A percentile compares a stretch with the other conserved stretches of the same genome.
phyloP scores from a whole-genome alignment of 2,797 vertebrate species.

The Enteromius treurensis region DNA sequence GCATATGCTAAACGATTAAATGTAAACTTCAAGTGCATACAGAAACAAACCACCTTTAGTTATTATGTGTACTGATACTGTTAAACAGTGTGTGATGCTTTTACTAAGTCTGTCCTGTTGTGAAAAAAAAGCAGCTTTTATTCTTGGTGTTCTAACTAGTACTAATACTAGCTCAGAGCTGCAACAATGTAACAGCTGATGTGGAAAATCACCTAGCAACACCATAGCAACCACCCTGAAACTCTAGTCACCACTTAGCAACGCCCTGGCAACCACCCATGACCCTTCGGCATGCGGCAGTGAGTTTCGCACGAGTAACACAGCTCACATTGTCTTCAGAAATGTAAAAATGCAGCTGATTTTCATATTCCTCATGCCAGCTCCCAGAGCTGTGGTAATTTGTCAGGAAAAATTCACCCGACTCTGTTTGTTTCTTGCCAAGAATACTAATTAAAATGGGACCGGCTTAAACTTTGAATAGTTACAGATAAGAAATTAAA shows the following conservation, averaged over 20 bases:
- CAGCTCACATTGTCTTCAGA: conserved; percentile 7
- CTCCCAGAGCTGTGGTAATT: conserved; percentile 58
- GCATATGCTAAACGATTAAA: neutral
- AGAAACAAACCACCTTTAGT: neutral
- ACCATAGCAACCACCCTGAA: neutral
- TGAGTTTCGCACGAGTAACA: neutral
- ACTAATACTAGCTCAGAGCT: neutral
- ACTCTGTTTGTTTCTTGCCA: conserved; percentile 59
- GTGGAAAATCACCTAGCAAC: neutral
- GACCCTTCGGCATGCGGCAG: neutral
- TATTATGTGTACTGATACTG: neutral
- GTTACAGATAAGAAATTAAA: conserved; percentile 66
- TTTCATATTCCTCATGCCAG: conserved; percentile 54
- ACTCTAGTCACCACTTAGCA: neutral
- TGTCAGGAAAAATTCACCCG: conserved; percentile 56
- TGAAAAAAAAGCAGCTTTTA: conserved; percentile 40
- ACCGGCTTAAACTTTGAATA: conserved; percentile 64
- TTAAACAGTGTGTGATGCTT: conserved; percentile 38
- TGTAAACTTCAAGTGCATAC: neutral
- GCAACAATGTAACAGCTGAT: neutral
- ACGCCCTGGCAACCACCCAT: conserved; percentile 17
- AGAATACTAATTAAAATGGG: conserved; percentile 63
- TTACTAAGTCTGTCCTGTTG: conserved; percentile 7
- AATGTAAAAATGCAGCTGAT: conserved; percentile 46
- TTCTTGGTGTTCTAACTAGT: conserved; percentile 2